Percentiles rank a stretch among this genome's conserved stretches.
Conservation (phyloP, 2,797 vertebrate species). For the Lagocephalus sceleratus region DNA sequence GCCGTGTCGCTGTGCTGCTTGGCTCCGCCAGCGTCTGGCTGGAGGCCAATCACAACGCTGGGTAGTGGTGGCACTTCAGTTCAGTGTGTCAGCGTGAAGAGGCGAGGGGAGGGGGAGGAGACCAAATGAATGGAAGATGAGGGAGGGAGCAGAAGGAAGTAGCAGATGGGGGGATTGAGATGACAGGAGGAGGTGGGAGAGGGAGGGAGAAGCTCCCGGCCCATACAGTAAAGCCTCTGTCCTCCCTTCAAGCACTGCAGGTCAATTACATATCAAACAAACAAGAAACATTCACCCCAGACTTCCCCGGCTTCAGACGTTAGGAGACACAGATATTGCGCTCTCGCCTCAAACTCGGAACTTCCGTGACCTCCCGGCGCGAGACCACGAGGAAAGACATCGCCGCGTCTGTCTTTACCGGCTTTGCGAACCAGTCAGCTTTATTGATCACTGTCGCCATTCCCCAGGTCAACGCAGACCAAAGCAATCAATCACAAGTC, state of each 20-base stretch:
- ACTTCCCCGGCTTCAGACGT: no score
- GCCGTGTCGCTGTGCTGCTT: slow-evolving; percentile 66
- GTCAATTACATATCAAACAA: no score
- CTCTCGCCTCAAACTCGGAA: no score
- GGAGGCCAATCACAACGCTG: slow-evolving; percentile 71
- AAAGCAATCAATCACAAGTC: no score
- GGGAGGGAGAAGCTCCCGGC: slow-evolving; percentile 3
- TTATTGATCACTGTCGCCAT: no score
- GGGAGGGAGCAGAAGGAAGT: slow-evolving; percentile 5
- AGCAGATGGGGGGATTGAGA: slow-evolving; percentile 11
- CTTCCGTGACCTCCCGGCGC: no score
- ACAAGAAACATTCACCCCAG: no score
- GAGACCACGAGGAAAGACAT: no score
- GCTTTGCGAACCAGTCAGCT: no score
- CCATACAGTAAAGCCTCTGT: slow-evolving; percentile 19
- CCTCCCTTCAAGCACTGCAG: slow-evolving; percentile 13
- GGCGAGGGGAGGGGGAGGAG: slow-evolving; percentile 10
- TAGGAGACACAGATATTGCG: no score
- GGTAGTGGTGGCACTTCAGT: slow-evolving; percentile 75
- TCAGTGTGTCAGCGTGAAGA: slow-evolving; percentile 74
- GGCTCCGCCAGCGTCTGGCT: slow-evolving; percentile 71
- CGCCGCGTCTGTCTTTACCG: no score
- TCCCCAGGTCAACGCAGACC: no score
- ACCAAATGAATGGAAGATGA: slow-evolving; percentile 4
- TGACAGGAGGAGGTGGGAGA: slow-evolving; percentile 1